Evolutionary conservation across 2,113 vertebrate genomes (phyloP).

Genomic region (Clarias batrachus): DNA sequence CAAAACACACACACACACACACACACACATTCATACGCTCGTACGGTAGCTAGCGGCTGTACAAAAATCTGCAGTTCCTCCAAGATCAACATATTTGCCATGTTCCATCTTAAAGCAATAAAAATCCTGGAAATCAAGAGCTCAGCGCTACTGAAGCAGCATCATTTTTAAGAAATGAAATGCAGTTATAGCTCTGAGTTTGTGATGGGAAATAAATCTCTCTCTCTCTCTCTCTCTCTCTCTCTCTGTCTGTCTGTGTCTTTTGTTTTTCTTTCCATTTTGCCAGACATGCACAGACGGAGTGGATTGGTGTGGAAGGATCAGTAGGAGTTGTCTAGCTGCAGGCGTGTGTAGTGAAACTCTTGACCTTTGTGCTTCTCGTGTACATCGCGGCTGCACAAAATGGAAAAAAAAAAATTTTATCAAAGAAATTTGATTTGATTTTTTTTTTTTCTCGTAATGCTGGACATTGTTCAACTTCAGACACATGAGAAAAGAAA

Average conservation of each 20-base stretch:
- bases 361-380: slow-evolving; percentile 28
- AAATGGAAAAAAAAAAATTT: not conserved
- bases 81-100: slow-evolving; percentile 15
- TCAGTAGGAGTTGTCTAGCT: slow-evolving; percentile 29
- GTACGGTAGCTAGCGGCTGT: not conserved
- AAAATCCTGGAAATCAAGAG: slow-evolving; percentile 2
- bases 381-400: not conserved
- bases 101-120: slow-evolving; percentile 24
- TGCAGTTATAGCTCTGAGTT: slow-evolving; percentile 6
- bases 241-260: not conserved
- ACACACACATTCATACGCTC: slow-evolving; percentile 7
- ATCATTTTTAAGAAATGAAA: slow-evolving; percentile 36
- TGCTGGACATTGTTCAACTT: not conserved
- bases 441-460: not conserved
- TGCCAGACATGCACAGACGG: slow-evolving; percentile 1
- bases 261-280: not conserved
- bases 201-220: slow-evolving; percentile 4
- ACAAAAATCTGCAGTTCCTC: not conserved
- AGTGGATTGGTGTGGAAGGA: not conserved
- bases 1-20: slow-evolving; percentile 34
- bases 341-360: slow-evolving; percentile 25
- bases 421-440: not conserved
- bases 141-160: not conserved
- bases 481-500: not conserved
- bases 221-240: not conserved